Conservation (phyloP, 2,113 vertebrate genomes). For the Clinocottus analis region DNA sequence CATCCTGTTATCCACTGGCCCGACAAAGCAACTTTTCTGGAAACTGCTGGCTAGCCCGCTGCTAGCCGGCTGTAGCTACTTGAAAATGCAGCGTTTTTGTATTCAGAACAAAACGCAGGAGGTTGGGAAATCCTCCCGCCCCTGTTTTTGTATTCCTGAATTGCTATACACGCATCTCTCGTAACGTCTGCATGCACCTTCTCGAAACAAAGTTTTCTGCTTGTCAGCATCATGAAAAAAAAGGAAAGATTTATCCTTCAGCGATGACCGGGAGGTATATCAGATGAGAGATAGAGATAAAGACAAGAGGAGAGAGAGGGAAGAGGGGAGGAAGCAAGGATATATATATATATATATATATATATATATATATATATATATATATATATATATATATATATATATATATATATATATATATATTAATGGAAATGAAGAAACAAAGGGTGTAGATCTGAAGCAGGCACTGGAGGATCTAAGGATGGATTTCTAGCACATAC, state of each 20-base stretch:
- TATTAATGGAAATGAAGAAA: conserved; percentile 29
- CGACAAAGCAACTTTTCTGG: conserved; percentile 48
- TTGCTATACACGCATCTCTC: conserved; percentile 24
- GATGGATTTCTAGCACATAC: conserved; percentile 35
- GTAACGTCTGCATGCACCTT: conserved; percentile 36
- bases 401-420: background rate
- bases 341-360: conserved; percentile 6
- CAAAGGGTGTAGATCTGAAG: conserved; percentile 32
- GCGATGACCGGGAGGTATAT: conserved; percentile 63
- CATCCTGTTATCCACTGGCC: conserved; percentile 57
- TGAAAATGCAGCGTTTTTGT: conserved; percentile 17
- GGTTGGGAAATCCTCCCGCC: conserved; percentile 27
- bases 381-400: conserved; percentile 17
- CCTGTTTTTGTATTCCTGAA: conserved; percentile 36
- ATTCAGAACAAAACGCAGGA: conserved; percentile 8
- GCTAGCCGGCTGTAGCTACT: conserved; percentile 15
- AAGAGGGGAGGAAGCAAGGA: conserved; percentile 2
- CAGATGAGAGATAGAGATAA: conserved; percentile 49
- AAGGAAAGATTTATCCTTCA: conserved; percentile 69
- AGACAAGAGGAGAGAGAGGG: conserved; percentile 3
- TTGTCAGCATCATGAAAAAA: conserved; percentile 69
- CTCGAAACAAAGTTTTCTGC: conserved; percentile 69
- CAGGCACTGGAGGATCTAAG: conserved; percentile 42
- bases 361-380: background rate
- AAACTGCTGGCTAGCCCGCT: conserved; percentile 31